Evolutionary conservation across 92 coral and sea anemone genomes (phyloP).

Genomic region (Pocillopora meandrina): DNA sequence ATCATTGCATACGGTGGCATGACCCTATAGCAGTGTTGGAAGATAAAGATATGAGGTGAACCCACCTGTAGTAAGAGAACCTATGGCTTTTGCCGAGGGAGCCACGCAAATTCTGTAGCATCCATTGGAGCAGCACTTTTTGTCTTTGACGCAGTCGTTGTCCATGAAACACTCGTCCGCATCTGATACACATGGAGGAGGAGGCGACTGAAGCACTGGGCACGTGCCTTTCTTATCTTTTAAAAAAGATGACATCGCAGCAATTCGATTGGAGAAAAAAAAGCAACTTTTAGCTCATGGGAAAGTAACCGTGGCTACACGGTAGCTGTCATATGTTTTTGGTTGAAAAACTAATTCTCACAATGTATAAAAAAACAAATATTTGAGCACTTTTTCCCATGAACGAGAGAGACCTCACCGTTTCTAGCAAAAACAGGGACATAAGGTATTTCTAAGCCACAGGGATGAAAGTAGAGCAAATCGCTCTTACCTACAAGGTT

Average conservation of each 20-base stretch:
- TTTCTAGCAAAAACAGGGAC: too few relatives aligned
- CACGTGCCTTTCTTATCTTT: slow-evolving; percentile 34
- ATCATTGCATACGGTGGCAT: too few relatives aligned
- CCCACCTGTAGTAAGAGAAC: not conserved
- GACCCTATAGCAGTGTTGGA: too few relatives aligned
- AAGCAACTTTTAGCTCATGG: not conserved
- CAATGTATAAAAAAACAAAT: too few relatives aligned
- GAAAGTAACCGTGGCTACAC: not conserved
- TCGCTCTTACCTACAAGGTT: too few relatives aligned
- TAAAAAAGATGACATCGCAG: not conserved
- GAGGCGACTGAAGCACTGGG: slow-evolving; percentile 20
- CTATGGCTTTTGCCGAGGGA: slow-evolving; percentile 41
- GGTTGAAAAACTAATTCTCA: too few relatives aligned
- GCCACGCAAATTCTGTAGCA: slow-evolving; percentile 58
- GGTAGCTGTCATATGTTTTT: too few relatives aligned
- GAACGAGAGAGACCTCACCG: too few relatives aligned
- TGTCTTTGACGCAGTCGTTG: slow-evolving; percentile 40
- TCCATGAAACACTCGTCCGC: slow-evolving; percentile 44
- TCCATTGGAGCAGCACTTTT: slow-evolving; percentile 74
- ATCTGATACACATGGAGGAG: slow-evolving; percentile 25
- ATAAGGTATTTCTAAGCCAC: too few relatives aligned
- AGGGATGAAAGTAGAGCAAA: too few relatives aligned
- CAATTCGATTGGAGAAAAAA: not conserved
- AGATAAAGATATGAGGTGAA: too few relatives aligned
- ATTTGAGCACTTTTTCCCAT: too few relatives aligned